A percentile compares a stretch with the other conserved stretches of the same genome.
Conservation (phyloP, 2,888 invertebrate genomes). For the Beris morrisii region DNA sequence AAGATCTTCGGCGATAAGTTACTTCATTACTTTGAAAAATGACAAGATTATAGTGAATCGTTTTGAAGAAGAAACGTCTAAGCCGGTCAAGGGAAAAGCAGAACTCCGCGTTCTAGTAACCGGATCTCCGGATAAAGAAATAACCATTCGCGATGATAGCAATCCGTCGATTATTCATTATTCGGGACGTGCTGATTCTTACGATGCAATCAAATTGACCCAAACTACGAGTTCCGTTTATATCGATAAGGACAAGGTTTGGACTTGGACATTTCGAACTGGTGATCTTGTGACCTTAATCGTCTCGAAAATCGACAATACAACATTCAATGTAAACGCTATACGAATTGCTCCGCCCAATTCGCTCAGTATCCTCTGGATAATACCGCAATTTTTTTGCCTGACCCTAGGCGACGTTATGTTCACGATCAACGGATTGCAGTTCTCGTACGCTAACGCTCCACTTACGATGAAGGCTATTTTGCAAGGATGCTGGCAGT, state of each 20-base stretch:
- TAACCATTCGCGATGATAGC: not conserved
- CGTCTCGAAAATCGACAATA: not conserved
- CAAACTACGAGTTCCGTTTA: not conserved
- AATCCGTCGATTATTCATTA: not conserved
- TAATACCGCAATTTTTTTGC: slow-evolving; percentile 69
- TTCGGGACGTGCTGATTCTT: not conserved
- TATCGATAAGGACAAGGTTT: not conserved
- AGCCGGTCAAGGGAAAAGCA: not conserved
- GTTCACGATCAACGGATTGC: slow-evolving; percentile 70
- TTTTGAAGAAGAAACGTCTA: not conserved
- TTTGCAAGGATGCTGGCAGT: slow-evolving; percentile 87
- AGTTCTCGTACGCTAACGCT: slow-evolving; percentile 71
- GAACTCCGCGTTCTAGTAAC: not conserved
- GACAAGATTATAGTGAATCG: not conserved
- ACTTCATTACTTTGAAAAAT: slow-evolving; percentile 6
- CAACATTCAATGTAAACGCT: slow-evolving; percentile 25
- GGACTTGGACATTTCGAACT: not conserved
- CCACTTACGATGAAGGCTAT: slow-evolving; percentile 89
- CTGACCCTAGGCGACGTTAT: slow-evolving; percentile 67
- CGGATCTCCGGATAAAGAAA: not conserved
- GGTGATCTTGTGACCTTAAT: slow-evolving; percentile 1
- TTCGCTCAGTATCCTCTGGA: slow-evolving; percentile 62
- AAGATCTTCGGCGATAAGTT: slow-evolving; percentile 18
- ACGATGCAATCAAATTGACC: not conserved
- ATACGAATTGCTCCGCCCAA: slow-evolving; percentile 54